Evolutionary conservation across 2,888 invertebrate species (phyloP), one percentile per base, ranked within the genome.

Genomic region (Aleiodes leptofemur): DNA sequence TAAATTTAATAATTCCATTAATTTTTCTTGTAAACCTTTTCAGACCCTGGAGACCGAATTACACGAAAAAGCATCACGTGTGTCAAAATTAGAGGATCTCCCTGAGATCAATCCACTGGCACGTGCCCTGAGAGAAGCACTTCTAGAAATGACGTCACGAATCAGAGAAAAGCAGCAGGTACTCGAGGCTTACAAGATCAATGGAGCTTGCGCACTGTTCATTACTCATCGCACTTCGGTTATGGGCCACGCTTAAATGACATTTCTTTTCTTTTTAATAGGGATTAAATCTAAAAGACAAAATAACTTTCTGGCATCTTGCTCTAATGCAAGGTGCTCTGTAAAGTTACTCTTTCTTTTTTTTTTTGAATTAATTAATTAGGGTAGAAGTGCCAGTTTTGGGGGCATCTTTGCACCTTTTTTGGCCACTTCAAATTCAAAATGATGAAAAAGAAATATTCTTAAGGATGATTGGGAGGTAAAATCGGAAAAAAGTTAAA

Each of bases 161-260:
- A 81, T 89, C 73, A 82, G 82, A 79, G 82, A 84, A 81, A 86
- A 84, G 86, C 87, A 88, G 86, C 87, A 89, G 89, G 89, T 89
- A 89, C 82, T 85, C 84, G 80, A 82, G 83, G 82, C 82, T 86
- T 86, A 83, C 85, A 83, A 86, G 82, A 87, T 84, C 83, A 82
- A 85, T 77, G 86, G 84, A 82, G 83, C 84, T 85, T 86, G 83
- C 79, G 82, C 83, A 83, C 83, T 85, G 79, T 82, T 82, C 79
- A 80, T 83, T 82, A 82, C 81, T 82, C 82, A 80, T 81, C 84
- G 83, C 78, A 81, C 84, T 77, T 82, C 83, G 82, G 85, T 88
- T 82, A 81, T 82, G 84, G 86, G 84, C 79, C 79, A 80, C 75
- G 86, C 87, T 86, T 86, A 84, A 53, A 59, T 73, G 29, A 74